Evolutionary conservation across 2,113 vertebrate genomes (phyloP), one percentile per base, ranked within the genome.

Genomic region (Pholis gunnellus): DNA sequence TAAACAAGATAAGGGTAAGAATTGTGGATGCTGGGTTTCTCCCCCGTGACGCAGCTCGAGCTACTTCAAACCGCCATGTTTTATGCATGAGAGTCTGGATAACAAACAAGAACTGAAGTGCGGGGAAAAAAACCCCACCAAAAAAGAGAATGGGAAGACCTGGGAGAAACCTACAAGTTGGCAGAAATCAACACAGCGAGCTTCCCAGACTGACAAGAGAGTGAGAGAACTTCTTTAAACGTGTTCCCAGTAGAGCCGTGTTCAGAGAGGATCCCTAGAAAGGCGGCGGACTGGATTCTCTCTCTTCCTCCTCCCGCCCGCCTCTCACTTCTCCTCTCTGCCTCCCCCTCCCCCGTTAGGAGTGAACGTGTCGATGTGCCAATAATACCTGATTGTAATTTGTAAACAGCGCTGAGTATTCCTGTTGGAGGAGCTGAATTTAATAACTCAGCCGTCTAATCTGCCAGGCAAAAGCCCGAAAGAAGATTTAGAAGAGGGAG

Each of bases 31-130:
- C 66, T 77, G 69, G 66, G 29, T 79, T 73, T 81, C 40, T 78
- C 80, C 72, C 81, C 29, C 9, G 71, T 83, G 80, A 78, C 69
- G 46, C 75, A 72, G 76, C 72, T 78, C 50, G 0, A 77, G 79
- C 31, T 88, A 68, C 85, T 82, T 89, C 77, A 87, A 71, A 74
- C 77, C 34, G 1, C 29, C 22, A 88, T 91, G 77, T 90, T 90
- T 91, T 81, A 92, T 93, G 80, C 72, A 90, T 88, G 77, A 88
- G 64, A 56, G 72, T 71, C 70, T 86, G 52, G 73, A 87, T 85
- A 82, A 87, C 69, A 87, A 87, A 92, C 54, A 84, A 48, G 18
- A 65, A 69, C 78, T 64, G 77, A 22, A 83, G 65, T 76, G 36
- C 40, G 29, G 10, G 69, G 18, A 64, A 66, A 75, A 65, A 27